A percentile compares a stretch with the other conserved stretches of the same genome.
Conservation (phyloP, 2,113 vertebrate genomes). For the Penelope pileata region DNA sequence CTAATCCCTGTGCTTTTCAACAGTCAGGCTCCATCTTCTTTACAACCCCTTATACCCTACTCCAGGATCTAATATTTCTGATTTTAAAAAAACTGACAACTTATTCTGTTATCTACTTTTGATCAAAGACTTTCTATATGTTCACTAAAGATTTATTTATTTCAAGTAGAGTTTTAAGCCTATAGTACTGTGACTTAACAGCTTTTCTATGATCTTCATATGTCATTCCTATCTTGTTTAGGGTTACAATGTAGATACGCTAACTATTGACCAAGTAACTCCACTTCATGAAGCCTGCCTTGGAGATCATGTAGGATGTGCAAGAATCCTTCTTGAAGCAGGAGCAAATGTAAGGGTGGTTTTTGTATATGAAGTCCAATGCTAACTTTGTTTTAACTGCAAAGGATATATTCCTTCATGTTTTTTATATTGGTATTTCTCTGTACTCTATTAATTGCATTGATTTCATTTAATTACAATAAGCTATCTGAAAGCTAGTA, state of each 20-base stretch:
- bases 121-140: neutral
- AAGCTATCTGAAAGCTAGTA: neutral
- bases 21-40: neutral
- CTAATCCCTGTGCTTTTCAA: neutral
- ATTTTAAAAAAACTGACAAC: neutral
- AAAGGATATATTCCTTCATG: neutral
- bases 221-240: constrained; percentile 56
- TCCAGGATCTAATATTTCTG: neutral
- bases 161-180: neutral
- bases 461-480: neutral
- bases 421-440: neutral
- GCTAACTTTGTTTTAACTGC: neutral
- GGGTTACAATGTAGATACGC: constrained; percentile 92
- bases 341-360: constrained; percentile 89
- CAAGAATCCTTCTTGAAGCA: constrained; percentile 90
- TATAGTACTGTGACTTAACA: neutral
- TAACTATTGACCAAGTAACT: constrained; percentile 93
- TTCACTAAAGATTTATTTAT: neutral
- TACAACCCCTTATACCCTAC: neutral
- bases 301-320: constrained; percentile 89
- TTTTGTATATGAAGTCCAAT: neutral
- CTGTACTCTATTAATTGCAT: neutral
- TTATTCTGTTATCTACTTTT: neutral
- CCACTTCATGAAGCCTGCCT: constrained; percentile 94
- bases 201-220: neutral